Evolutionary conservation across 2,888 invertebrate species (phyloP).

Genomic region (Cylloceria caligata): DNA sequence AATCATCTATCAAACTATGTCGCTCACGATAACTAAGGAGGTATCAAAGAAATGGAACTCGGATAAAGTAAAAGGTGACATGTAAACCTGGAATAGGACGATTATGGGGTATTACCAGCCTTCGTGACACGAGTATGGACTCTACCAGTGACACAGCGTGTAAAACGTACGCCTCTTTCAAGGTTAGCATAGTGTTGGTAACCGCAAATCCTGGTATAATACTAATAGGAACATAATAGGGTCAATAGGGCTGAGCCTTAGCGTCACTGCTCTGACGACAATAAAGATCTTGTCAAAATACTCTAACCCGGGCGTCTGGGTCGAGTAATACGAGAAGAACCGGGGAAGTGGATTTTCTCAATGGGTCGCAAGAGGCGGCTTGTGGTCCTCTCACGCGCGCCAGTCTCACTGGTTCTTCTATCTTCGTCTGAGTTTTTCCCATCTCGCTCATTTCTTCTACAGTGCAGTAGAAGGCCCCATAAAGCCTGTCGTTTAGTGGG

Average conservation of each 20-base stretch:
- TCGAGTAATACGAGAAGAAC: constrained; percentile 81
- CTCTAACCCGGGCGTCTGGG: constrained; percentile 63
- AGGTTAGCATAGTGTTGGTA: constrained; percentile 68
- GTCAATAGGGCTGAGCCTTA: constrained; percentile 83
- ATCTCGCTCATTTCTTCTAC: constrained; percentile 47
- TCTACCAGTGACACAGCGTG: background rate
- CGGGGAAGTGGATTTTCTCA: constrained; percentile 84
- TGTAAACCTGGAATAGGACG: background rate
- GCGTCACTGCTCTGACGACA: constrained; percentile 77
- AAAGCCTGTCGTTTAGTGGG: constrained; percentile 25
- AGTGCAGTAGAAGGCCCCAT: constrained; percentile 5
- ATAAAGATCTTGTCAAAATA: constrained; percentile 84
- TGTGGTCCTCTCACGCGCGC: constrained; percentile 48
- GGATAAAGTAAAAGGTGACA: background rate
- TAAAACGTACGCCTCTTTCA: constrained; percentile 64
- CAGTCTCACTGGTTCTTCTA: constrained; percentile 61
- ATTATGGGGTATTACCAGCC: background rate
- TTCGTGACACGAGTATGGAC: background rate
- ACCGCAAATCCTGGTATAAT: constrained; percentile 83
- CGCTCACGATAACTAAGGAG: background rate
- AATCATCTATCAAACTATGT: background rate
- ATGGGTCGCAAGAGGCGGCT: constrained; percentile 71
- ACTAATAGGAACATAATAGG: constrained; percentile 84
- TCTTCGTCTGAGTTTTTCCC: constrained; percentile 59
- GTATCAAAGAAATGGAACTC: background rate